These are phyloP conservation scores for Passer domesticus DNA, from an alignment of 2,113 vertebrate species.

Conservation along the genomic window DNA sequence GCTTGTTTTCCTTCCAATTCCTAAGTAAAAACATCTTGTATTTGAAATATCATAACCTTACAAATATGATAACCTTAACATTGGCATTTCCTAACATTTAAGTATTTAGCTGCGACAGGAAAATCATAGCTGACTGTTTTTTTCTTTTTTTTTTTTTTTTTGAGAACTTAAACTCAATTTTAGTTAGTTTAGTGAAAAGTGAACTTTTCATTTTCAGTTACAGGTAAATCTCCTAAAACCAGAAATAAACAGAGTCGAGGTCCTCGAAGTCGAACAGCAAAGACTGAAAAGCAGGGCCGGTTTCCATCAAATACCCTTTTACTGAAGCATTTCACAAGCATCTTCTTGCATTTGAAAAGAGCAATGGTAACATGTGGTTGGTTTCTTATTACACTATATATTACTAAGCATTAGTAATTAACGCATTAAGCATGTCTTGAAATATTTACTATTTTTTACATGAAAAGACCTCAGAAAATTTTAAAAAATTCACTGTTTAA, in stretches of 20 bases:
- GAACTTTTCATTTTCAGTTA: slow-evolving; percentile 23
- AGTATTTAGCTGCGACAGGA: background rate
- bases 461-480: background rate
- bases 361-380: slow-evolving; percentile 78
- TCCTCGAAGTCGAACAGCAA: background rate
- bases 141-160: background rate
- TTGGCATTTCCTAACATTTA: slow-evolving; percentile 25
- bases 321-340: slow-evolving; percentile 77
- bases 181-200: background rate
- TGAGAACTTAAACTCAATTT: background rate
- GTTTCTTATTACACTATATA: background rate
- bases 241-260: background rate
- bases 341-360: slow-evolving; percentile 81
- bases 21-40: background rate
- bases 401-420: background rate
- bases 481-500: background rate
- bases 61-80: slow-evolving; percentile 17
- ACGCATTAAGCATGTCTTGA: background rate
- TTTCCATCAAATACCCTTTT: slow-evolving; percentile 1
- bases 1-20: background rate
- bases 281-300: background rate
- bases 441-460: background rate
- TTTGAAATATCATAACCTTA: slow-evolving; percentile 44
- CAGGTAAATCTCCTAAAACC: slow-evolving; percentile 25
- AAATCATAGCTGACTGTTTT: background rate